phyloP scores from a whole-genome alignment of 2,888 invertebrate genomes.

The Nineta flava region DNA sequence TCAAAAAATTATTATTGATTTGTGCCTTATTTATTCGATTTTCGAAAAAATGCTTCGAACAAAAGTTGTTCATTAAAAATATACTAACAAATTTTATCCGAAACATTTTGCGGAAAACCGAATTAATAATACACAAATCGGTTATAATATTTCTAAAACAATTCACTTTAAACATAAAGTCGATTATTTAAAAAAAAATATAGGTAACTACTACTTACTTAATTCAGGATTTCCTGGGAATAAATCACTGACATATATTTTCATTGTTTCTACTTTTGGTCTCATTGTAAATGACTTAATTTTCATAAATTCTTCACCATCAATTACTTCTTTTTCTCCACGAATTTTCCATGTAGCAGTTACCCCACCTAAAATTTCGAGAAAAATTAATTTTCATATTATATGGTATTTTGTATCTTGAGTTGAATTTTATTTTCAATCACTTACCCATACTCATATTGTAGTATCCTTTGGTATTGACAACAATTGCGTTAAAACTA shows the following conservation, averaged over 20 bases:
- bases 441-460: slow-evolving; percentile 42
- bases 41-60: too few relatives aligned
- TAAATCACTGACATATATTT: slow-evolving; percentile 38
- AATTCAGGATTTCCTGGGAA: slow-evolving; percentile 42
- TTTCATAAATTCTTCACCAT: slow-evolving; percentile 36
- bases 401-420: not conserved
- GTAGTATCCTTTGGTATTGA: slow-evolving; percentile 42
- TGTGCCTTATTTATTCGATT: too few relatives aligned
- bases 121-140: too few relatives aligned
- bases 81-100: too few relatives aligned
- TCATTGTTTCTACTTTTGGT: slow-evolving; percentile 47
- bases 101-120: too few relatives aligned
- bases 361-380: slow-evolving; percentile 32
- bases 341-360: slow-evolving; percentile 37
- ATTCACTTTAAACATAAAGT: too few relatives aligned
- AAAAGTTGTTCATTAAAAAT: too few relatives aligned
- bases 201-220: slow-evolving; percentile 34
- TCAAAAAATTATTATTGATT: too few relatives aligned
- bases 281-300: slow-evolving; percentile 42
- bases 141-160: too few relatives aligned
- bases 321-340: slow-evolving; percentile 37
- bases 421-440: not conserved
- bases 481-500: slow-evolving; percentile 38
- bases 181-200: not conserved
- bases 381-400: not conserved